Base-by-base conservation (phyloP, 2,797 vertebrate genomes). In the Tenualosa thibaudeaui region DNA sequence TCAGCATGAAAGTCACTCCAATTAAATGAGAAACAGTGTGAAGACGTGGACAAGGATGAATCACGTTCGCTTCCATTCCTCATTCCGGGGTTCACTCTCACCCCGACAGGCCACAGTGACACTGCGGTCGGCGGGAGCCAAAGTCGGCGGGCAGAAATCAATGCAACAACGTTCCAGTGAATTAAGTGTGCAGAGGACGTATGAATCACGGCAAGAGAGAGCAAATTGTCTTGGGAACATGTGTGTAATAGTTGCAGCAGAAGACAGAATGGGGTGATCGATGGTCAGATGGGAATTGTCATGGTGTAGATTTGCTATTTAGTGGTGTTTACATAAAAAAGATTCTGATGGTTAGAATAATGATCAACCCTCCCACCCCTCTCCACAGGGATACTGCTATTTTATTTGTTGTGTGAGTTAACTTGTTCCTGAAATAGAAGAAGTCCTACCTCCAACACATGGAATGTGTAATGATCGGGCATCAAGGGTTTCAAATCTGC, bases 1-100 rank as follows among this genome's bases (percentile, higher is more conserved):
- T 91, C 88, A 86, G 91, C 90, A 91, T 92, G 91, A 95, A 94
- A 94, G 93, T 93, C 92, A 91, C 91, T 93, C 90, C 91, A 92
- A 93, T 94, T 93, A 94, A 92, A 91, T 13, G 31, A 5, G 31
- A 13, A 71, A 15, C 65, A 40, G 65, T 37, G 65, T 17, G 26
- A 40, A 37, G 65, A 71, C 31, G 13, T 40, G 31, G 37, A 71
- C 31, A 10, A 71, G 65, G 65, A 71, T 71, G 65, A 37, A 71
- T 71, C 65, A 71, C 31, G 65, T 40, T 17, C 65, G 12, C 26
- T 40, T 15, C 3, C 6, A 17, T 31, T 31, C 65, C 62, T 68
- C 62, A 26, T 71, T 71, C 65, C 65, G 10, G 26, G 65, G 13
- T 71, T 31, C 26, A 17, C 54, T 22, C 65, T 15, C 12, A 12